Conservation (phyloP, 2,797 vertebrate species). For the Diplodus puntazzo region DNA sequence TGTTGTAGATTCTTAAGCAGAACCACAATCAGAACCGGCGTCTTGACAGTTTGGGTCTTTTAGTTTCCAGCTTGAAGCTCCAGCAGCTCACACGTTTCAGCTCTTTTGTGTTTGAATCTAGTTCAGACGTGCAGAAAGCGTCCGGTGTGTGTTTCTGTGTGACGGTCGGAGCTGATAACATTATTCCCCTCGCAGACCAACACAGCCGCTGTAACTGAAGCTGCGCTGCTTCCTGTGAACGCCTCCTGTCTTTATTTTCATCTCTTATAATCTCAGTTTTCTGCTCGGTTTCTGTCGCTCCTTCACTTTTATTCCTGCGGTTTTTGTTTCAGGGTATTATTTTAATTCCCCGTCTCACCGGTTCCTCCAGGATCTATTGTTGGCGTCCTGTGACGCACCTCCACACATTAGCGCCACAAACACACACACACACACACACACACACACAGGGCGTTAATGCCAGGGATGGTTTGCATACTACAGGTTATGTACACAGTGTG, state of each 20-base stretch:
- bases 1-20: too few species aligned
- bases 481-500: neutral
- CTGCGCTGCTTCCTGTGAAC: slow-evolving; percentile 5
- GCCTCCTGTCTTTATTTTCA: neutral
- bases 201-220: slow-evolving; percentile 5
- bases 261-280: neutral
- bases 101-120: neutral
- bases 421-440: too few species aligned
- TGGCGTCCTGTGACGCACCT: neutral
- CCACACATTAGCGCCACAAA: neutral
- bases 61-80: neutral
- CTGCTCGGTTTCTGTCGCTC: neutral
- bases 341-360: slow-evolving; percentile 11
- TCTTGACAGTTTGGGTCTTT: neutral
- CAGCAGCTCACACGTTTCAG: neutral
- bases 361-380: slow-evolving; percentile 37
- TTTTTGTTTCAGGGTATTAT: too few species aligned
- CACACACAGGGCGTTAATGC: neutral
- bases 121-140: neutral
- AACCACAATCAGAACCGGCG: too few species aligned
- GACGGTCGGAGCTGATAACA: neutral
- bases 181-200: neutral
- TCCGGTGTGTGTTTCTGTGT: neutral
- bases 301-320: neutral
- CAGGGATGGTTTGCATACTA: slow-evolving; percentile 7